Evolutionary conservation across 1,140 invertebrate genomes (phyloP).

Genomic region (Muscidifurax raptorellus): DNA sequence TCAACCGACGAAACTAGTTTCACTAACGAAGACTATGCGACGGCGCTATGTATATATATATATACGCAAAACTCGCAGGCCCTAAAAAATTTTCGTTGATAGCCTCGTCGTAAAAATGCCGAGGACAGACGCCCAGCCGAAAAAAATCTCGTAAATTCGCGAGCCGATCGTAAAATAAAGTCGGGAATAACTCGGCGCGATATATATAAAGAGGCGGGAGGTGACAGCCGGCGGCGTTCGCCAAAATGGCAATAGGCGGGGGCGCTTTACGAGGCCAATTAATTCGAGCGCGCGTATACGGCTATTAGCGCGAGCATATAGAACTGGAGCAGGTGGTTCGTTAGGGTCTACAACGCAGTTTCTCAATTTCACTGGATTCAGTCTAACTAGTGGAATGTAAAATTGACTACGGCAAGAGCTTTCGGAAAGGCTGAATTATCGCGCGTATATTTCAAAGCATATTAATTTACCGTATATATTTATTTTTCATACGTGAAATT

Average conservation of each 20-base stretch:
- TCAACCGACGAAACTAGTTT: background rate
- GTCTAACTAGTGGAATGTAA: too few relatives aligned
- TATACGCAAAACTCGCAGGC: background rate
- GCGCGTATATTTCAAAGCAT: too few relatives aligned
- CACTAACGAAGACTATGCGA: background rate
- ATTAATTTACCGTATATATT: too few relatives aligned
- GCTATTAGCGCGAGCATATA: background rate
- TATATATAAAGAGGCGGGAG: background rate
- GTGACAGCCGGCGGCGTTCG: slow-evolving; percentile 10
- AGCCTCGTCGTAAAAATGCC: slow-evolving; percentile 21
- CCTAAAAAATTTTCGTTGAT: slow-evolving; percentile 17
- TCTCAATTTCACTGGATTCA: background rate
- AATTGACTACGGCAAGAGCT: too few relatives aligned
- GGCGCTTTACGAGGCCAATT: slow-evolving; percentile 41
- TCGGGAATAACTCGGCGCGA: background rate
- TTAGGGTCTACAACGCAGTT: background rate
- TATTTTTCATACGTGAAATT: too few relatives aligned
- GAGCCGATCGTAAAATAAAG: background rate
- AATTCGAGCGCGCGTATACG: background rate
- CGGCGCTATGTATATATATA: background rate
- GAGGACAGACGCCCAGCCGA: background rate
- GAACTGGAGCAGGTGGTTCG: background rate
- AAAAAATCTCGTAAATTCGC: background rate
- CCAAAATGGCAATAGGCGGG: slow-evolving; percentile 21
- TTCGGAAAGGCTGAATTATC: too few relatives aligned